Evolutionary conservation across 2,113 vertebrate species (phyloP).

Genomic region (Ariopsis seemanni): DNA sequence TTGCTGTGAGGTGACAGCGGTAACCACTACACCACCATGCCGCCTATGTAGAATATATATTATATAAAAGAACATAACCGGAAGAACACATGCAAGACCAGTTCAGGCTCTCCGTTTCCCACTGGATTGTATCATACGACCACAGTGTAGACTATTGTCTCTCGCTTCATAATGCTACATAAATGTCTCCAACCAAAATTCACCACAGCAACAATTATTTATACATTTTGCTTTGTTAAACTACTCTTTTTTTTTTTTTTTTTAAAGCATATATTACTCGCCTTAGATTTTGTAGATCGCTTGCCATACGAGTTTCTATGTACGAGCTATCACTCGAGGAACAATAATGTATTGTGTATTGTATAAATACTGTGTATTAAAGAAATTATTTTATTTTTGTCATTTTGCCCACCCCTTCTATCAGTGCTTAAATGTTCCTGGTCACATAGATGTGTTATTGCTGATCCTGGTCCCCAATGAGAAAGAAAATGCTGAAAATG

Average conservation of each 20-base stretch:
- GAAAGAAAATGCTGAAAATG: neutral
- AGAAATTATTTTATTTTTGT: neutral
- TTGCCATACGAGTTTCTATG: no score
- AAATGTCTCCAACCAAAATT: neutral
- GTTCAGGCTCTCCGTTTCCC: neutral
- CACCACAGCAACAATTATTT: neutral
- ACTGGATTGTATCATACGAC: neutral
- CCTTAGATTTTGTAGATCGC: neutral
- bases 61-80: no score
- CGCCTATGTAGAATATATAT: no score
- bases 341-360: neutral
- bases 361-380: neutral
- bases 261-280: neutral
- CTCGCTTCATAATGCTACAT: neutral
- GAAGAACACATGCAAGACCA: neutral
- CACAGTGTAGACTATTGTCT: neutral
- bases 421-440: neutral
- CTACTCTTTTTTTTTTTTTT: no score
- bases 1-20: no score
- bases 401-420: neutral
- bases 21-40: no score
- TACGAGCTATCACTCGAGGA: neutral
- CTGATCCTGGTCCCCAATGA: neutral
- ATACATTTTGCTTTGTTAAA: neutral
- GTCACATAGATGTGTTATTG: no score